Evolutionary conservation across 2,888 invertebrate genomes (phyloP), one percentile per base, ranked within the genome.

Genomic region (Lasioglossum villosulum): DNA sequence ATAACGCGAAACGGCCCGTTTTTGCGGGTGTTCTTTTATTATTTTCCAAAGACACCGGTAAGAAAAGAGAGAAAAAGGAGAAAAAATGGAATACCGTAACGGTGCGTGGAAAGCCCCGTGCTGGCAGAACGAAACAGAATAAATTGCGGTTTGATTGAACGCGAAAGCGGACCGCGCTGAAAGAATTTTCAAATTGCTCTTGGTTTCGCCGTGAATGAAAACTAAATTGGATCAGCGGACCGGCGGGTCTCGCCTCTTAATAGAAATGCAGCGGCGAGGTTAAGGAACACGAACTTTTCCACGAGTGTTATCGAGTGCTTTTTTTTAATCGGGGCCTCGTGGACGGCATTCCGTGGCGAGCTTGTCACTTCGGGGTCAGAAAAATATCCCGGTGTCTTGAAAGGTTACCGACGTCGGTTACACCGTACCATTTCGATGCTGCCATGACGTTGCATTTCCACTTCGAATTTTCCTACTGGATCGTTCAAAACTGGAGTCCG

Each of bases 201-300:
- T 78, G 66, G 75, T 72, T 78, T 63, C 71, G 10, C 83, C 71
- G 27, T 75, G 83, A 84, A 83, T 84, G 84, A 84, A 75, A 84
- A 84, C 78, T 83, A 83, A 84, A 84, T 84, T 83, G 83, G 78
- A 78, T 83, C 78, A 78, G 77, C 83, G 27, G 45, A 19, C 30
- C 30, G 56, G 4, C n/a, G 59, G 59, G 78, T 30, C 71, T 27
- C 52, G 73, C 34, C 73, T 68, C 68, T 83, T 83, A 83, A 84
- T 84, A 78, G 84, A 84, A 84, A 83, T 72, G 83, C 83, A 78
- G 48, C 52, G 73, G 37, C 52, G 66, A 83, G 84, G 78, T 84
- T 84, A 84, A 84, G 84, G 84, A 84, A 86, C 81, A 80, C 73
- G 59, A 85, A 86, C 81, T 85, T 86, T 86, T 85, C 86, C 86